A percentile compares a stretch with the other conserved stretches of the same genome.
phyloP scores from a whole-genome alignment of 2,113 vertebrate species.

The Grus americana region DNA sequence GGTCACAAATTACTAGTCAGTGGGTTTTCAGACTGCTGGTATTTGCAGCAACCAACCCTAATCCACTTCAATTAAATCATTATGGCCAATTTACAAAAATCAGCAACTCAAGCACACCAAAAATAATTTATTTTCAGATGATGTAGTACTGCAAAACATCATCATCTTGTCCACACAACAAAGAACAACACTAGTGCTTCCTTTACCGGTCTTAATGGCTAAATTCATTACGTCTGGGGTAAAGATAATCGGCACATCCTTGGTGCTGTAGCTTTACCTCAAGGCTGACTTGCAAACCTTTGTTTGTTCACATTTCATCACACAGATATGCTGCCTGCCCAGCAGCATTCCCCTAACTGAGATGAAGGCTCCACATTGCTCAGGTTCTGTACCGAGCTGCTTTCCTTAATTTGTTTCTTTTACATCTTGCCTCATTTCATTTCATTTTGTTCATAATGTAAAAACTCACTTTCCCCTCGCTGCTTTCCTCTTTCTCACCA shows the following conservation, averaged over 20 bases:
- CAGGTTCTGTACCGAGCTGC: neutral
- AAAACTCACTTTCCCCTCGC: neutral
- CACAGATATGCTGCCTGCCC: neutral
- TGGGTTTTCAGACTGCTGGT: neutral
- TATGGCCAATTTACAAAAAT: neutral
- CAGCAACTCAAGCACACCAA: neutral
- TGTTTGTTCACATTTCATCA: neutral
- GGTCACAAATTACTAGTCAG: neutral
- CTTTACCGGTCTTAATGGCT: neutral
- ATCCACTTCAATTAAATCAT: neutral
- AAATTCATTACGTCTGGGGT: neutral
- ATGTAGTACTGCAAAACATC: neutral
- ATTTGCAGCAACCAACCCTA: neutral
- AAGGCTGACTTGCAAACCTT: neutral
- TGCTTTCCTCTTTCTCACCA: neutral
- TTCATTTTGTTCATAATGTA: neutral
- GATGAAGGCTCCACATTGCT: neutral
- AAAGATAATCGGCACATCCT: neutral
- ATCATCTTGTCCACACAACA: neutral
- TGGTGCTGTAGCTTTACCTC: neutral
- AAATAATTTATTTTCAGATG: neutral
- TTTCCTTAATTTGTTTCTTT: neutral
- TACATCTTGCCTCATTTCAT: neutral
- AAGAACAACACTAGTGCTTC: neutral
- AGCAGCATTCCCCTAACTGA: neutral